Evolutionary conservation across 2,888 invertebrate species (phyloP).

Genomic region (Hemicrepidius hirtus): DNA sequence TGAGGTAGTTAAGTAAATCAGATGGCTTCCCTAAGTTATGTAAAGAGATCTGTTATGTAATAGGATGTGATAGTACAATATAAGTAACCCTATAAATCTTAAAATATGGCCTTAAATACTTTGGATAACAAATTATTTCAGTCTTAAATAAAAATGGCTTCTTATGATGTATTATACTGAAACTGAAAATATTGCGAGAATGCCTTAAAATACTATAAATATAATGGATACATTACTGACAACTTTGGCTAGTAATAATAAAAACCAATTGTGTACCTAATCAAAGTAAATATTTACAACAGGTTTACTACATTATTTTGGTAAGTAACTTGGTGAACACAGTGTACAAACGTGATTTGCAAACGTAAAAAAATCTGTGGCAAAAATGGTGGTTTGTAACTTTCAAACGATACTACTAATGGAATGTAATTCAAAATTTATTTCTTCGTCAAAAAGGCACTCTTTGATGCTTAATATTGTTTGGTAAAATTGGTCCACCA

Average conservation of each 20-base stretch:
- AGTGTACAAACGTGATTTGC: constrained; percentile 47
- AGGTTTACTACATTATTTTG: constrained; percentile 11
- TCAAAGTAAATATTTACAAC: constrained; percentile 22
- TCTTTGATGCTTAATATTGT: constrained; percentile 49
- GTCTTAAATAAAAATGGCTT: constrained; percentile 72
- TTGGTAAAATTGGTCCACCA: constrained; percentile 64
- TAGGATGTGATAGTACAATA: constrained; percentile 45
- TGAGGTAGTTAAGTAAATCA: constrained; percentile 67
- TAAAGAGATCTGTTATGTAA: constrained; percentile 56
- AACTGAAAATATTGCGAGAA: constrained; percentile 51
- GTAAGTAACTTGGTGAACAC: constrained; percentile 43
- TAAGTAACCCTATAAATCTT: constrained; percentile 35
- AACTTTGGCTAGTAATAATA: constrained; percentile 42
- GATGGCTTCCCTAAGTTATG: constrained; percentile 57
- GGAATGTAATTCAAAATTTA: constrained; percentile 59
- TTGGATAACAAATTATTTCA: constrained; percentile 68
- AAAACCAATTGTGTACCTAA: constrained; percentile 34
- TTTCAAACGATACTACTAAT: constrained; percentile 57
- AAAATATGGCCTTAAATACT: constrained; percentile 63
- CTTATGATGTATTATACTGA: constrained; percentile 44
- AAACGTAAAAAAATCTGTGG: constrained; percentile 31
- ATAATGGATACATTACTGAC: constrained; percentile 33
- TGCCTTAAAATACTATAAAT: constrained; percentile 29
- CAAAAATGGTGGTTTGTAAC: constrained; percentile 25
- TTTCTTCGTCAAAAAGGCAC: constrained; percentile 63